Base-by-base conservation (phyloP, 92 coral and sea anemone genomes). In the Parazoanthus swiftii region DNA sequence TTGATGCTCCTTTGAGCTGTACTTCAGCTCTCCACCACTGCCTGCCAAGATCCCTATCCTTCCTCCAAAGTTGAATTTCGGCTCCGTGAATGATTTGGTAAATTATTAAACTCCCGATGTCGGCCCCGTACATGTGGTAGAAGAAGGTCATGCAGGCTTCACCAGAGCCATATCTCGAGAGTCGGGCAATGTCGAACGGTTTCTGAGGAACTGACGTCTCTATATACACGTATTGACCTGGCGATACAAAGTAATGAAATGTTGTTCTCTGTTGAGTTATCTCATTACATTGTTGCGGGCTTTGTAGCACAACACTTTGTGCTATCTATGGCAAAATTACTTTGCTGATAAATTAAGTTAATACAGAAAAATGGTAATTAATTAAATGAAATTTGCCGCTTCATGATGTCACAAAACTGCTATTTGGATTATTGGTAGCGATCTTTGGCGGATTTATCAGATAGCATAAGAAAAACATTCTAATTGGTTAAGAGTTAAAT, bases 181-280 rank as follows among this genome's bases (percentile, higher is more conserved):
- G 91, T 74, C 93, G 91, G 51, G 99, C 99, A 67, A 90, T 95
- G 87, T 97, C 97, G 36, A 90, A 91, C 11, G 81, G 74, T 20
- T 38, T 85, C 58, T 94, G 95, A 54, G 99, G 99, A 26, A 93
- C 29, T 1, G 99, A 92, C 4, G 96, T 92, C 46, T 97, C 99
- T 56, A 94, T 91, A 59, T 92, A 97, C 75, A 92, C 93, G 88
- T 95, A 97, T 77, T 86, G 90, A 2, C 99, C 99, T 97, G 48
- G 80, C 6, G 74, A 74, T 6, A 15, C 9, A 26, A 21, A 90
- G 25, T 15, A 85, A 67, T 6, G 2, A 13, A 7, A 51, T 21
- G 21, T 39, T n/a, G 4, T 76, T 73, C 25, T 71, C 73, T 58
- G 42, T 6, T 42, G 18, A 9, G 21, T 71, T 18, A 51, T 6